Base-by-base conservation (phyloP, 1,140 invertebrate genomes). In the Probaryconus sp. region DNA sequence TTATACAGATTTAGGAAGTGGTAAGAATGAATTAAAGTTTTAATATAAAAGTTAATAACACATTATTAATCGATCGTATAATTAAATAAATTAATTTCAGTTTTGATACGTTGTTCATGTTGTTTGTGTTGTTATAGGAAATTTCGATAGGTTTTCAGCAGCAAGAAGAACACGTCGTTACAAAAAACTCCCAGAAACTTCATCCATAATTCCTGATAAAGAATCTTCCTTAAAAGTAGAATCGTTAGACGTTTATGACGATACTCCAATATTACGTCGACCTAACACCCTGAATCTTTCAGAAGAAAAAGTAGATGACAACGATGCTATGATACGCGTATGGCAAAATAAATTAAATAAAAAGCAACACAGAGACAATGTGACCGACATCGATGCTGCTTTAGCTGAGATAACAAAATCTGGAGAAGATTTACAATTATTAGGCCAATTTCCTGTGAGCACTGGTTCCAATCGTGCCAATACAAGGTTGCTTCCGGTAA, bases 121-220 rank as follows among this genome's bases (percentile, higher is more conserved):
- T 42, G 3, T 43, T 38, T 13, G 11, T 21, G 31, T 56, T 21
- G 47, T 45, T 80, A 10, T 82, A 84, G 94, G 93, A 2, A 93
- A 95, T 74, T 97, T 97, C 69, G 94, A 97, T 82, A 87, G 95
- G 56, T 94, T 94, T 81, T 94, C 95, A 3, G 91, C 93, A 0
- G 90, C 94, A 0, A 89, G 96, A 63, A 90, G 94, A 76, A 97
- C 95, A 0, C 89, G 95, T 51, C 89, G 95, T 28, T 95, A 95
- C 72, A 95, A 95, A 71, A 91, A 94, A 48, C 91, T 86, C 10
- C 90, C 92, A 2, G 81, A 83, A n/a, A 28, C 26, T 0, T 17
- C 76, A n/a, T n/a, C n/a, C 10, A 9, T 37, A 14, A 67, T 30
- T 14, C 81, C 87, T 43, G 91, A 92, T 56, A 92, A 90, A 70